Base-by-base conservation (phyloP, 2,797 vertebrate genomes). In the Danionella dracula region DNA sequence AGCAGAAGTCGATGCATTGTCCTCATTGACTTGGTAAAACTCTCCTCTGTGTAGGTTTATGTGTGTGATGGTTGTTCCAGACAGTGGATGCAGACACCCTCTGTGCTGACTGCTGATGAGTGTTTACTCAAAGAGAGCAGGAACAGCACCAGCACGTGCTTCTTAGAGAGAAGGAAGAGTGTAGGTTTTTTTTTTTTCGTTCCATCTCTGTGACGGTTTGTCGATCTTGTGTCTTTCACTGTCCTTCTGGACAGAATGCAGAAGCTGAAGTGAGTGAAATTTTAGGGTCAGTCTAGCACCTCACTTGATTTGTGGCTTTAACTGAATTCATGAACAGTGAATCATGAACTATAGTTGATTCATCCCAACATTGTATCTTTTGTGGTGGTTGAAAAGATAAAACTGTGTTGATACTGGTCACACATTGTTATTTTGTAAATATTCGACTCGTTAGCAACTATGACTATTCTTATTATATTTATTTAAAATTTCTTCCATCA, bases 31-130 rank as follows among this genome's bases (percentile, higher is more conserved):
- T 35, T 35, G 32, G 32, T 35, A 35, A 11, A 35, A 9, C 8
- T 53, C 17, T 19, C 12, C 12, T 49, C 1, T 38, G 27, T 37
- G 35, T 59, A 59, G 64, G 65, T 68, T 63, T 70, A 66, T 72
- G 16, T 56, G 64, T 45, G 53, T 45, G 41, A 41, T 54, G 61
- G 69, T 13, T 56, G 44, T 44, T 78, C 84, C 86, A 89, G 87
- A 89, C 87, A 84, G 80, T 79, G 84, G 78, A 85, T 82, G 83
- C 87, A 89, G 87, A 89, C 87, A 78, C 78, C 75, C 81, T 86
- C 85, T 87, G 82, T 79, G 74, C 83, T 86, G 88, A 90, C 88
- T 90, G 86, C 88, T 87, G 87, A 90, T 90, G 88, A 78, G 84
- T 87, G 84, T 87, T 89, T 86, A 87, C 87, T 82, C 66, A 73